Base-by-base conservation (phyloP, 2,113 vertebrate genomes). In the Calidris pugnax region DNA sequence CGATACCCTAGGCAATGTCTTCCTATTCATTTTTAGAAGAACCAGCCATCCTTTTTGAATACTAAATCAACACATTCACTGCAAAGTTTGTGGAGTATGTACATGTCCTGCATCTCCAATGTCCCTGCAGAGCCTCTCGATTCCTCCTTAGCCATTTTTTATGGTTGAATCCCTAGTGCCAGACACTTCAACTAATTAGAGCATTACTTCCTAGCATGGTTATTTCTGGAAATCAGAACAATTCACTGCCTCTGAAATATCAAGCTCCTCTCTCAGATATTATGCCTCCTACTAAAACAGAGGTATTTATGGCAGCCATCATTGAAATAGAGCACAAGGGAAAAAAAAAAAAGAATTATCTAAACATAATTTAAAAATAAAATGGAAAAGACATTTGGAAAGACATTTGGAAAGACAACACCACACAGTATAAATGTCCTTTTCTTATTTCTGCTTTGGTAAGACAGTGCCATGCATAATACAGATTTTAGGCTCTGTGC, bases 221-320 rank as follows among this genome's bases (percentile, higher is more conserved):
- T 92, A 19, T 89, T 89, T 93, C 82, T 93, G 64, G 85, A 89
- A 90, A 90, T 21, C 18, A 55, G 59, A 95, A 88, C 75, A 93
- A 67, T 90, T 77, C 50, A 10, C 50, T 74, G 55, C 48, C 51
- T 80, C 69, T 72, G 69, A 71, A 84, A 81, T 63, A 82, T 33
- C 76, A 85, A 56, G 27, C 43, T 84, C 68, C 37, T 81, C 60
- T 89, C 27, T 75, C 57, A 75, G 35, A 63, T 51, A 17, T 63
- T 51, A 86, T 0, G 0, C 32, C 30, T 84, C 33, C 64, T 72
- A 43, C 30, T 90, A 72, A 84, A 92, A 67, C 48, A 24, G n/a
- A 80, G 21, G 30, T 41, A 68, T 75, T 89, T 87, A 64, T 39
- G 23, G 48, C 43, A 48, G 56, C 37, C 1, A 3, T 71, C 48